A percentile compares a stretch with the other conserved stretches of the same genome.
These are phyloP conservation scores for Xenentodon cancila DNA, from an alignment of 2,797 vertebrate genomes.

Conservation along the genomic window DNA sequence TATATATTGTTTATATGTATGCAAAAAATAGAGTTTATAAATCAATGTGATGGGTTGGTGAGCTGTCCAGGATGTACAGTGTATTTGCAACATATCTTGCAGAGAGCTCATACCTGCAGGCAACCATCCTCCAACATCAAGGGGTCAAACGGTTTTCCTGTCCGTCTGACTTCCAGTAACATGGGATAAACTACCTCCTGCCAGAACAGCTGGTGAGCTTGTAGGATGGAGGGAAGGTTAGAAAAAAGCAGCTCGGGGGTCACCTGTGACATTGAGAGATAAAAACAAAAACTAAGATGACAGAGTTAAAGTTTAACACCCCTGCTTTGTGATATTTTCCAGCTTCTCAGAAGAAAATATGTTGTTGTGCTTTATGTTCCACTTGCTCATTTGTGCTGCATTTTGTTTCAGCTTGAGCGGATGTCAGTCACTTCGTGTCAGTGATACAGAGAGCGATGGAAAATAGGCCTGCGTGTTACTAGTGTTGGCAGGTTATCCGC, in stretches of 20 bases:
- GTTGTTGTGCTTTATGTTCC: constrained; percentile 50
- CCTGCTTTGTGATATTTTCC: constrained; percentile 49
- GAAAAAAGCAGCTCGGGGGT: constrained; percentile 81
- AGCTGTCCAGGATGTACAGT: background rate
- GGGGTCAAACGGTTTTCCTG: constrained; percentile 84
- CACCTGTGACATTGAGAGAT: constrained; percentile 63
- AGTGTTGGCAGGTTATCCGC: constrained; percentile 1
- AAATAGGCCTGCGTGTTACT: constrained; percentile 24
- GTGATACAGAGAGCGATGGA: constrained; percentile 43
- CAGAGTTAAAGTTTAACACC: constrained; percentile 14
- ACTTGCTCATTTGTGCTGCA: constrained; percentile 24
- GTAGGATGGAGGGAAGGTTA: constrained; percentile 81
- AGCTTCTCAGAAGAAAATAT: constrained; percentile 52
- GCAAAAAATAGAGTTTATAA: too few species aligned
- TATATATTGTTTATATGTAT: too few species aligned
- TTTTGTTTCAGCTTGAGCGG: constrained; percentile 30
- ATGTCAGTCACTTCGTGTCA: constrained; percentile 46
- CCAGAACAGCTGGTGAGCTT: constrained; percentile 85
- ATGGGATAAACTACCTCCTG: constrained; percentile 84
- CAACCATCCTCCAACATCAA: constrained; percentile 81
- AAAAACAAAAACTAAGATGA: constrained; percentile 19
- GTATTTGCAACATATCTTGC: constrained; percentile 9
- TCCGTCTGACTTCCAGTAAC: constrained; percentile 75
- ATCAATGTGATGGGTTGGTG: too few species aligned
- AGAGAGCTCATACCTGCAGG: constrained; percentile 74